phyloP scores from a whole-genome alignment of 2,113 vertebrate species.

The Zosterops japonicus region DNA sequence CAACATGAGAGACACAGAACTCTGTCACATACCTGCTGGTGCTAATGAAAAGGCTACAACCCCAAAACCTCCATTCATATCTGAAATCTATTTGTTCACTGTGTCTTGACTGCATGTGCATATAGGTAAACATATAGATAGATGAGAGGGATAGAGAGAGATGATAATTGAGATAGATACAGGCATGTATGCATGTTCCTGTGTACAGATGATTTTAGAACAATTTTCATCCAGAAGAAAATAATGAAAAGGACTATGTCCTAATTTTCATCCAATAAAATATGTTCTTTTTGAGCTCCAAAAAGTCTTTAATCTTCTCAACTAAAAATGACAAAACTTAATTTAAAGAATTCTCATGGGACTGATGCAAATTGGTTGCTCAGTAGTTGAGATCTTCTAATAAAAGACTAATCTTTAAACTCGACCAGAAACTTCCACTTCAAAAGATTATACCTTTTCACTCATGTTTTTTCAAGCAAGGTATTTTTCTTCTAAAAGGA shows the following conservation, averaged over 20 bases:
- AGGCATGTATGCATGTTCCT: background rate
- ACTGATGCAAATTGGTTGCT: background rate
- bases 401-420: background rate
- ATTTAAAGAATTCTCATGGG: background rate
- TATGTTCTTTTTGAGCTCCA: background rate
- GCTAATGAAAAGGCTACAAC: background rate
- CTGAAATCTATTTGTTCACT: background rate
- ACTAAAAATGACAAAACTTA: background rate
- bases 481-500: background rate
- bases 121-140: background rate
- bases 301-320: constrained; percentile 28
- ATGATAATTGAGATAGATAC: background rate
- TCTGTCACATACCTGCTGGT: background rate
- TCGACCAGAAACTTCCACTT: background rate
- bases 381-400: background rate
- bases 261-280: background rate
- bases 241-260: background rate
- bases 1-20: rapidly evolving
- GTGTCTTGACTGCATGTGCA: background rate
- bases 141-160: background rate
- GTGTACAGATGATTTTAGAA: background rate
- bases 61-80: background rate
- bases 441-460: background rate
- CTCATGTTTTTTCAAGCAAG: background rate
- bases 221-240: background rate